Conservation (phyloP, 2,113 vertebrate species). For the Felis chaus region DNA sequence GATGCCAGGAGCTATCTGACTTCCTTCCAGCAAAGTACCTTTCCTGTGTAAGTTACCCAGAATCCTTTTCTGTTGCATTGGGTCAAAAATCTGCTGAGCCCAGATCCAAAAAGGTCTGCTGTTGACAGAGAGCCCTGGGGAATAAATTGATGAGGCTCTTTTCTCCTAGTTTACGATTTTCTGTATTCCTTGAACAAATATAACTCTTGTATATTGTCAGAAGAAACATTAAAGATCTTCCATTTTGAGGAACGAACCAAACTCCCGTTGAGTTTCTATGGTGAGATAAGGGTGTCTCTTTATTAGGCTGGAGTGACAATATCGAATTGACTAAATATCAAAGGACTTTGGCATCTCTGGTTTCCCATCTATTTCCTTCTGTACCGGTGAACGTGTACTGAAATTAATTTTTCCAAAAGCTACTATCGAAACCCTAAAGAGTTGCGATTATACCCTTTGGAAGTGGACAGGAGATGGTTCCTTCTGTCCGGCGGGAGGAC, state of each 20-base stretch:
- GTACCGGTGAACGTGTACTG: background rate
- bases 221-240: constrained; percentile 12
- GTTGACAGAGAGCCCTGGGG: background rate
- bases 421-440: background rate
- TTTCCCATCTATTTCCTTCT: background rate
- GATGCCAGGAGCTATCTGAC: background rate
- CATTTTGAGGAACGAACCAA: background rate
- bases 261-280: background rate
- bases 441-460: background rate
- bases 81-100: background rate
- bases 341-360: background rate
- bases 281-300: background rate
- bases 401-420: constrained; percentile 14
- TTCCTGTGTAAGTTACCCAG: background rate
- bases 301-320: background rate
- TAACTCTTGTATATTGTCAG: background rate
- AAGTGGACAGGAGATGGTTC: background rate
- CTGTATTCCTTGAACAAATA: background rate
- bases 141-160: background rate
- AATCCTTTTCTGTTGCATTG: background rate
- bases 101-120: background rate
- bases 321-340: background rate
- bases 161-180: background rate
- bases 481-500: background rate
- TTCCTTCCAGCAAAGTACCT: background rate